A percentile compares a stretch with the other conserved stretches of the same genome.
phyloP scores from a whole-genome alignment of 2,888 invertebrate species.

The Serrognathus titanus region DNA sequence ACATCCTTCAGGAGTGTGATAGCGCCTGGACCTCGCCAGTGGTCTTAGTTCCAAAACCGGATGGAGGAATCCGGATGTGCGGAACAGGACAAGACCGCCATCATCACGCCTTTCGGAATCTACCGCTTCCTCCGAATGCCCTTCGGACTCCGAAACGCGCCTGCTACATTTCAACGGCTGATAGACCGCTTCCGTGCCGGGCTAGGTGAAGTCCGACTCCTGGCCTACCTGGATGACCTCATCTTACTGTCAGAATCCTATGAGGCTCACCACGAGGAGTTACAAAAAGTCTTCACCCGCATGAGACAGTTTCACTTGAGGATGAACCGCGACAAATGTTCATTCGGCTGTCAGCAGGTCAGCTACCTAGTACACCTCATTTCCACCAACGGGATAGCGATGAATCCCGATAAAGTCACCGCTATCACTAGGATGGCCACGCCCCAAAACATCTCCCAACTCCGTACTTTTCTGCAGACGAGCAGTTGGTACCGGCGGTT shows the following conservation, averaged over 20 bases:
- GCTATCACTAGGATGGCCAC: background rate
- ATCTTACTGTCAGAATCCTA: slow-evolving; percentile 20
- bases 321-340: slow-evolving; percentile 22
- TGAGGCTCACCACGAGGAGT: slow-evolving; percentile 23
- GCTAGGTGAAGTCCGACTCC: slow-evolving; percentile 14
- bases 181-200: slow-evolving; percentile 10
- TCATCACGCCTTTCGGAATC: slow-evolving; percentile 17
- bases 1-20: background rate
- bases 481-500: background rate
- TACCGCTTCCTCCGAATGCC: slow-evolving; percentile 21
- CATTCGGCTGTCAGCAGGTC: slow-evolving; percentile 16
- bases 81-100: slow-evolving; percentile 3
- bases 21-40: background rate
- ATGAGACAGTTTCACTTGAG: slow-evolving; percentile 17
- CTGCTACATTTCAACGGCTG: slow-evolving; percentile 21
- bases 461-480: background rate
- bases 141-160: slow-evolving; percentile 24
- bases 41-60: background rate
- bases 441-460: background rate
- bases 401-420: slow-evolving; percentile 3
- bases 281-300: slow-evolving; percentile 16
- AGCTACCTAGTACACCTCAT: slow-evolving; percentile 20
- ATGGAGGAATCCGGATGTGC: no score
- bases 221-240: slow-evolving; percentile 26
- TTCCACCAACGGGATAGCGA: background rate